phyloP scores from a whole-genome alignment of 2,113 vertebrate species.

The Epinephelus lanceolatus region DNA sequence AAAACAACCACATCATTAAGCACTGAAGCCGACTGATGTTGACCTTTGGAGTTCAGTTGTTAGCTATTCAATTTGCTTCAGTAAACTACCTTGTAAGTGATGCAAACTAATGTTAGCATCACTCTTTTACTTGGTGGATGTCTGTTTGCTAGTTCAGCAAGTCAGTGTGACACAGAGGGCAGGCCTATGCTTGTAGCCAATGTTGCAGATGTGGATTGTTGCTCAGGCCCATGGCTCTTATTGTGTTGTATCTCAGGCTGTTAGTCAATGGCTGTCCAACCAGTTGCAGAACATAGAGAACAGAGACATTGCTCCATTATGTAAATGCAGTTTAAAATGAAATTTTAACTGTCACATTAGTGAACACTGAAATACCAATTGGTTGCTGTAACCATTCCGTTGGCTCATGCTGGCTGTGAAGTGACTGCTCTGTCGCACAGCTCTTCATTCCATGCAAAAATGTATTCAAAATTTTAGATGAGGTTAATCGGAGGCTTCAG shows the following conservation, averaged over 20 bases:
- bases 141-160: background rate
- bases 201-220: background rate
- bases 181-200: background rate
- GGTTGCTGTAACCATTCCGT: background rate
- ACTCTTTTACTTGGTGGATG: background rate
- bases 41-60: too few relatives aligned
- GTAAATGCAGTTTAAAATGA: background rate
- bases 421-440: too few relatives aligned
- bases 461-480: background rate
- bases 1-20: too few relatives aligned
- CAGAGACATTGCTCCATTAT: background rate
- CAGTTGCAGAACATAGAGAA: background rate
- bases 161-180: too few relatives aligned
- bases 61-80: background rate
- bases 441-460: background rate
- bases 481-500: background rate
- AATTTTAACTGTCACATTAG: background rate
- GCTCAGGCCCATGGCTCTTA: too few relatives aligned
- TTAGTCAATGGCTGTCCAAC: background rate
- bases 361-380: background rate
- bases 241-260: background rate
- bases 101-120: too few relatives aligned
- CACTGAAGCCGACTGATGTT: background rate
- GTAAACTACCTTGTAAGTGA: background rate
- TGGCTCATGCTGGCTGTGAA: background rate